phyloP scores from a whole-genome alignment of 1,140 invertebrate genomes.

The Tetranychus urticae region DNA sequence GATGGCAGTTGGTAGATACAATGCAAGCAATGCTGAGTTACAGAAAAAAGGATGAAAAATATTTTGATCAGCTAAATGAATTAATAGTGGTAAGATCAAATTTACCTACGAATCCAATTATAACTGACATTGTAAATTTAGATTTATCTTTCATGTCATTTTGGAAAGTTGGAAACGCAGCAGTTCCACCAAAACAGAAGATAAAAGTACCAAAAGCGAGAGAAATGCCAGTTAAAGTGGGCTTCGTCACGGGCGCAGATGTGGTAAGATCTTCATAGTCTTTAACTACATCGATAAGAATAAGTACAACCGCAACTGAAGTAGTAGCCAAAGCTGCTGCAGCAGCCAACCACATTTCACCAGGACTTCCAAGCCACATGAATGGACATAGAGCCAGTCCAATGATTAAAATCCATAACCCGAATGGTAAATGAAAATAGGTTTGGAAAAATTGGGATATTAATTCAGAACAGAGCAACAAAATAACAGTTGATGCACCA shows the following conservation, averaged over 20 bases:
- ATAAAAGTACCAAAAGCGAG: slow-evolving; percentile 34
- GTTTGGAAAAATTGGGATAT: neutral
- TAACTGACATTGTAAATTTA: slow-evolving; percentile 27
- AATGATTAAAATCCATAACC: slow-evolving; percentile 37
- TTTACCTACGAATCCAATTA: slow-evolving; percentile 28
- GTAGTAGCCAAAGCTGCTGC: neutral
- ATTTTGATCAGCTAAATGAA: too few relatives aligned
- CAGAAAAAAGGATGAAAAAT: too few relatives aligned
- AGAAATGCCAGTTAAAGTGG: slow-evolving; percentile 26
- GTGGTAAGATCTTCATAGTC: neutral
- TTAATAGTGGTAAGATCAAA: slow-evolving; percentile 1
- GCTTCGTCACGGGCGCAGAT: slow-evolving; percentile 4
- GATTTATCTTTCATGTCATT: slow-evolving; percentile 35
- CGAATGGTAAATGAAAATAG: slow-evolving; percentile 14
- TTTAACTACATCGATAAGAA: slow-evolving; percentile 2
- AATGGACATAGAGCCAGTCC: slow-evolving; percentile 32
- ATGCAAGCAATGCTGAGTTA: slow-evolving; percentile 23
- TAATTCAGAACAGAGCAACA: neutral
- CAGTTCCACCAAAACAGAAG: slow-evolving; percentile 37
- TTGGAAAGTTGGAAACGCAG: slow-evolving; percentile 39
- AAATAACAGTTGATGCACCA: neutral
- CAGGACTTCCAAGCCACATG: slow-evolving; percentile 41
- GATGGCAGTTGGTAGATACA: slow-evolving; percentile 30
- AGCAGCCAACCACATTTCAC: slow-evolving; percentile 32
- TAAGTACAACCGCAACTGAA: neutral